Conservation (phyloP, 2,113 vertebrate genomes). For the Urocolius indicus region DNA sequence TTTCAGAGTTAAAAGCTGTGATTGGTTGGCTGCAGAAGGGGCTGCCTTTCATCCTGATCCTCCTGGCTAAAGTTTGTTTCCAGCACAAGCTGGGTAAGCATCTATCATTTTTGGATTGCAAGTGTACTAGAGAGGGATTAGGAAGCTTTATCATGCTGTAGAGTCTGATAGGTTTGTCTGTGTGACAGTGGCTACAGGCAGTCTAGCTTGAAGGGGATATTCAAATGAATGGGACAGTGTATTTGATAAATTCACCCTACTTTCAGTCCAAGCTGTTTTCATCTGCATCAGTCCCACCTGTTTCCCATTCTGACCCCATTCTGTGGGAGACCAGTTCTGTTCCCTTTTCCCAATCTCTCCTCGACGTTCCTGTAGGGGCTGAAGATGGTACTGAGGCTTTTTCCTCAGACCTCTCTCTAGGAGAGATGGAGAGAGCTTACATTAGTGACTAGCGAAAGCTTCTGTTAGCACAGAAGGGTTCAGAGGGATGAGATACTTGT, state of each 20-base stretch:
- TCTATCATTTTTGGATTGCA: not conserved
- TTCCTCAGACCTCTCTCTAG: not conserved
- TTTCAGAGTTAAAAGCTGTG: constrained; percentile 92
- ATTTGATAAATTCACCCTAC: not conserved
- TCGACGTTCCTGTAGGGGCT: not conserved
- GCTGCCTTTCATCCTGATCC: constrained; percentile 95
- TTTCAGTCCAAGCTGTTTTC: not conserved
- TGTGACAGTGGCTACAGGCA: not conserved
- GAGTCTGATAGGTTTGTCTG: not conserved
- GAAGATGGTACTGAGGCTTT: not conserved
- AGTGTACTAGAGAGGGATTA: not conserved
- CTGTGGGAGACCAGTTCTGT: not conserved
- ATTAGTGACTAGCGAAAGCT: not conserved
- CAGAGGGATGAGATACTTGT: not conserved
- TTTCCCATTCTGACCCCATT: not conserved
- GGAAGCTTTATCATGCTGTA: not conserved
- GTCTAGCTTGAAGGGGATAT: not conserved
- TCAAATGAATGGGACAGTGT: not conserved
- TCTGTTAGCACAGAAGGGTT: not conserved
- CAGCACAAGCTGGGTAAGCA: constrained; percentile 94
- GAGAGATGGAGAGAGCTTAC: not conserved
- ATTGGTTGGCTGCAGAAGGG: constrained; percentile 95
- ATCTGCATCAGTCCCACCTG: not conserved
- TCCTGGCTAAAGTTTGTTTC: constrained; percentile 95
- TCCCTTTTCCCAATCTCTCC: not conserved